Percentiles rank a stretch among this genome's conserved stretches.
Conservation (phyloP, 92 coral and sea anemone genomes). For the Galaxea fascicularis region DNA sequence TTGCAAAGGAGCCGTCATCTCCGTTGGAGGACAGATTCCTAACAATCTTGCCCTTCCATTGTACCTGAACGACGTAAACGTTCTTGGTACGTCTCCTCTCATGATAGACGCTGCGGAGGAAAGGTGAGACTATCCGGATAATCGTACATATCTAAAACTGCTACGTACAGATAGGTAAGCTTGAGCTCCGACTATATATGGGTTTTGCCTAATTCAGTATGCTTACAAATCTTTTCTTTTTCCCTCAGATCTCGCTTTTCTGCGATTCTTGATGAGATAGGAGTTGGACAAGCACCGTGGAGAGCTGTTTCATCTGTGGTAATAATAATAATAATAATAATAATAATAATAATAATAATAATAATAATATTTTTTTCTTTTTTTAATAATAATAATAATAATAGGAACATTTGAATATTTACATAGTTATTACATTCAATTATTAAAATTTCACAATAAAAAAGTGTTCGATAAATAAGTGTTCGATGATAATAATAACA, state of each 20-base stretch:
- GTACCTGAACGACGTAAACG: constrained; percentile 84
- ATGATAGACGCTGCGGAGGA: constrained; percentile 99
- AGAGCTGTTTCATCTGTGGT: constrained; percentile 93
- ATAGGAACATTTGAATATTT: no score
- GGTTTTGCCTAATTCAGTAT: no score
- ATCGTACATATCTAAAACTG: not conserved
- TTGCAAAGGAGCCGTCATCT: constrained; percentile 84
- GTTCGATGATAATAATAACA: no score
- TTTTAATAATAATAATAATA: no score
- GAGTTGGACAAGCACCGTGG: constrained; percentile 96
- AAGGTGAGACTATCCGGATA: constrained; percentile 65
- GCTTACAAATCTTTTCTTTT: not conserved
- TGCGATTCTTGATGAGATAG: constrained; percentile 94
- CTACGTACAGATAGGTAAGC: not conserved
- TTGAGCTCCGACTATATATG: no score
- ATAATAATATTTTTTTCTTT: no score
- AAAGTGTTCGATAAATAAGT: no score
- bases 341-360: no score
- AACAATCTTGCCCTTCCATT: constrained; percentile 95
- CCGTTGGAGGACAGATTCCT: constrained; percentile 99
- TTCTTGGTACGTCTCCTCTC: constrained; percentile 93
- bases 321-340: no score
- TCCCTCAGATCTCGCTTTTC: constrained; percentile 88
- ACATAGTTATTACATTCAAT: no score
- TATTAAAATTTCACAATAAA: no score